Evolutionary conservation across 2,888 invertebrate species (phyloP).

Genomic region (Drosophila niveifrons): DNA sequence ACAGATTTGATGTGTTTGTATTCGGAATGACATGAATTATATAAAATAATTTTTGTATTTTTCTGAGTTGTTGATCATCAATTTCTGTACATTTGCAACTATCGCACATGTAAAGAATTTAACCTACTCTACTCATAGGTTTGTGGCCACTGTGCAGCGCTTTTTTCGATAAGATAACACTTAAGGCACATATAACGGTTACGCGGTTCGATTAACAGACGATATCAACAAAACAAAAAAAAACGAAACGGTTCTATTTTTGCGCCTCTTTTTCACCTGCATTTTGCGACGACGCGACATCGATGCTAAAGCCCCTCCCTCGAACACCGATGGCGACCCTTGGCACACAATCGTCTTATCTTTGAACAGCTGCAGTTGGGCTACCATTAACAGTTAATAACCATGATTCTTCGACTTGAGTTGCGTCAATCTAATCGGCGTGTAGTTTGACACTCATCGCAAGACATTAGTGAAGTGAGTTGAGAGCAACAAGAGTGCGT

Average conservation of each 20-base stretch:
- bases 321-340: neutral
- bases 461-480: neutral
- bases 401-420: slow-evolving; percentile 11
- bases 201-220: slow-evolving; percentile 53
- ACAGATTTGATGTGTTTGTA: no score
- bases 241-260: slow-evolving; percentile 17
- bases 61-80: no score
- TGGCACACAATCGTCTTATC: neutral
- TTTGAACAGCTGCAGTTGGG: slow-evolving; percentile 27
- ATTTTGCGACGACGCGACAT: slow-evolving; percentile 16
- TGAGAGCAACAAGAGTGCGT: slow-evolving; percentile 1
- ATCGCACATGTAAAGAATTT: no score
- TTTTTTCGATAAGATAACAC: slow-evolving; percentile 62
- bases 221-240: slow-evolving; percentile 32
- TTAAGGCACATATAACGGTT: slow-evolving; percentile 45
- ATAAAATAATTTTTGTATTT: no score
- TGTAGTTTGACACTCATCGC: neutral
- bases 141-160: slow-evolving; percentile 56
- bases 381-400: slow-evolving; percentile 25
- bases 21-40: no score
- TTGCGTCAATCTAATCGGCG: slow-evolving; percentile 41
- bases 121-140: neutral
- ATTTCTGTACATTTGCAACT: no score
- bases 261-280: slow-evolving; percentile 49
- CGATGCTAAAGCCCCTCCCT: neutral